A percentile compares a stretch with the other conserved stretches of the same genome.
phyloP scores from a whole-genome alignment of 2,113 vertebrate species.

The Ameiurus melas region DNA sequence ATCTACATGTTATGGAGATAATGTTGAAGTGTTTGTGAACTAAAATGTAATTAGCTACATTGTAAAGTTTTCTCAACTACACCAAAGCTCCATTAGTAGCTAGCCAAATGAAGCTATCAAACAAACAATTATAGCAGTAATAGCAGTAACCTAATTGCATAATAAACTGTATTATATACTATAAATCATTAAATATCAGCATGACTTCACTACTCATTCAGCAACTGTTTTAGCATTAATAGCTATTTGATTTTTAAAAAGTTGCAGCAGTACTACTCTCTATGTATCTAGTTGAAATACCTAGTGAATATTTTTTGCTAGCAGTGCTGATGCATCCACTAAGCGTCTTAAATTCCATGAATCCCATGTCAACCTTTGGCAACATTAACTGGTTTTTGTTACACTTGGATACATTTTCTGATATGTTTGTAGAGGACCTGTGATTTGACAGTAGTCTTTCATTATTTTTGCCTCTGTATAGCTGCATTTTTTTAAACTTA shows the following conservation, averaged over 20 bases:
- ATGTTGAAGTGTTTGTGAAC: too few relatives aligned
- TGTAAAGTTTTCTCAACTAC: too few relatives aligned
- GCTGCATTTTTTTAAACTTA: not conserved
- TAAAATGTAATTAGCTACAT: too few relatives aligned
- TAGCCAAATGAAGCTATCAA: too few relatives aligned
- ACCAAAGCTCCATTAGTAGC: too few relatives aligned
- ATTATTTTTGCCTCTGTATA: not conserved
- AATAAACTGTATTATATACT: too few relatives aligned
- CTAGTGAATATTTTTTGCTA: not conserved
- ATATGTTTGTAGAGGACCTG: conserved; percentile 9
- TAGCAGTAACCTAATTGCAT: too few relatives aligned
- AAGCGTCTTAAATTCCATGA: not conserved
- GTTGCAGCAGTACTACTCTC: not conserved
- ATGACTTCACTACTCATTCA: not conserved
- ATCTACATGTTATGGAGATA: too few relatives aligned
- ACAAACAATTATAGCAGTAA: too few relatives aligned
- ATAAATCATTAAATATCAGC: not conserved
- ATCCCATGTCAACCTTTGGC: not conserved
- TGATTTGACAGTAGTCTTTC: not conserved
- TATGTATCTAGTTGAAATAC: not conserved
- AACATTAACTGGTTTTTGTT: not conserved
- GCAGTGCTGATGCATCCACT: not conserved
- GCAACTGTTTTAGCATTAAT: not conserved
- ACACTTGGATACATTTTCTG: conserved; percentile 4
- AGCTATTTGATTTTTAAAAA: not conserved